Evolutionary conservation across 2,113 vertebrate genomes (phyloP), one percentile per base, ranked within the genome.

Genomic region (Pteruthius melanotis): DNA sequence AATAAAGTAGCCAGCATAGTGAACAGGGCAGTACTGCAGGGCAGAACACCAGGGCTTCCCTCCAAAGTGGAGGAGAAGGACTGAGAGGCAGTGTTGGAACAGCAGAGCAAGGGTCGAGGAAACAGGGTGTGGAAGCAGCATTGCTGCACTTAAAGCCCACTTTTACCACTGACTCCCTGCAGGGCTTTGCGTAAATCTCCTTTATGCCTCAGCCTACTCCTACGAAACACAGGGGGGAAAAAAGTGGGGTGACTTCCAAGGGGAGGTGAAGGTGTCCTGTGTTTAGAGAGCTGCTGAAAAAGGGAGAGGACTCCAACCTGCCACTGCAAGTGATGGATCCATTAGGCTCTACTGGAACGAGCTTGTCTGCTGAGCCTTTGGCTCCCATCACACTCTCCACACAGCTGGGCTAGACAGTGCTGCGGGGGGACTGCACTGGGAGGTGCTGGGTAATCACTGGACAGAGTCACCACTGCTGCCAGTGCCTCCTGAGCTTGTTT

Each of bases 401-500:
- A 27, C 18, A n/a, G 30, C 61, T 54, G 13, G 14, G 42, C 28
- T 47, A 57, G 40, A 40, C 82, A 56, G 28, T 31, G 42, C 65
- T 81, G 44, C 24, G 47, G 81, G 49, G 57, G 28, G 26, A 42
- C 53, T n/a, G 35, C 68, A 56, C 40, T 9, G 7, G 60, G 87
- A 90, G 30, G 44, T 64, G 42, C 66, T 0, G 4, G 21, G 45
- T 83, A 71, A 63, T 88, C 81, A 47, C 63, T 42, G 63, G 63
- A 89, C 45, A 57, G n/a, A 79, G 75, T 50, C 15, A 11, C 54
- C 11, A 5, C 49, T 81, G 33, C 64, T 83, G 82, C 54, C 68
- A 54, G 66, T 60, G 74, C 74, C 0, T 1, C 80, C 86, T 89
- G 76, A 89, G 83, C 54, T 84, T 94, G 92, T 95, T 96, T 97